Conservation (phyloP, 2,113 vertebrate genomes). For the Cisticola juncidis region DNA sequence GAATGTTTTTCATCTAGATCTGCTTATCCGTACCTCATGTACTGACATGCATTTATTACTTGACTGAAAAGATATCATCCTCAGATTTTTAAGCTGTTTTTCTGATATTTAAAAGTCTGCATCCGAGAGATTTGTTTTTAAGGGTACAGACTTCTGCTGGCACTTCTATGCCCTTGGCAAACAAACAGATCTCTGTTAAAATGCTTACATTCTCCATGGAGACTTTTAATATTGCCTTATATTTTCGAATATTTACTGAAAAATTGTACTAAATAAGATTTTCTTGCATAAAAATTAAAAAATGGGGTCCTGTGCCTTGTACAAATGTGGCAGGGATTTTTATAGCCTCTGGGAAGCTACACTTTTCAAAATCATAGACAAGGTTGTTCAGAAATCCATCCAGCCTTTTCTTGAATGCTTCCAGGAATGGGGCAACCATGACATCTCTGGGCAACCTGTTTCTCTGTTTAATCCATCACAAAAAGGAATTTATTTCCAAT, state of each 20-base stretch:
- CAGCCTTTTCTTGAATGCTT: not conserved
- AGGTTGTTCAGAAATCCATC: not conserved
- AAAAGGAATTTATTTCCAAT: not conserved
- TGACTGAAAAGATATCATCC: not conserved
- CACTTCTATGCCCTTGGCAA: not conserved
- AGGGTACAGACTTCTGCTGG: not conserved
- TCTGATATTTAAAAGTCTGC: not conserved
- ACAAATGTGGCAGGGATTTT: not conserved
- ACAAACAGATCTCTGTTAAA: not conserved
- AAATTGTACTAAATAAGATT: not conserved
- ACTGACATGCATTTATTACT: not conserved
- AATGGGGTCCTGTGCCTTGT: not conserved
- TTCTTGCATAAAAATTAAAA: not conserved
- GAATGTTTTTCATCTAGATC: not conserved
- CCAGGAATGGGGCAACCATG: not conserved
- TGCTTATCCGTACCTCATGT: not conserved
- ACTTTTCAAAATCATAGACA: not conserved
- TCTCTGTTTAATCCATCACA: not conserved
- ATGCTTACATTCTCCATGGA: not conserved
- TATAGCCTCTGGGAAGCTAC: not conserved
- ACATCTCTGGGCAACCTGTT: not conserved
- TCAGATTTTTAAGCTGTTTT: not conserved
- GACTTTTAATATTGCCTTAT: not conserved
- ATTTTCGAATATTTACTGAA: not conserved
- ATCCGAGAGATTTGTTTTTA: not conserved